A percentile compares a stretch with the other conserved stretches of the same genome.
Conservation (phyloP, 92 coral and sea anemone genomes). For the Blastomussa wellsi region DNA sequence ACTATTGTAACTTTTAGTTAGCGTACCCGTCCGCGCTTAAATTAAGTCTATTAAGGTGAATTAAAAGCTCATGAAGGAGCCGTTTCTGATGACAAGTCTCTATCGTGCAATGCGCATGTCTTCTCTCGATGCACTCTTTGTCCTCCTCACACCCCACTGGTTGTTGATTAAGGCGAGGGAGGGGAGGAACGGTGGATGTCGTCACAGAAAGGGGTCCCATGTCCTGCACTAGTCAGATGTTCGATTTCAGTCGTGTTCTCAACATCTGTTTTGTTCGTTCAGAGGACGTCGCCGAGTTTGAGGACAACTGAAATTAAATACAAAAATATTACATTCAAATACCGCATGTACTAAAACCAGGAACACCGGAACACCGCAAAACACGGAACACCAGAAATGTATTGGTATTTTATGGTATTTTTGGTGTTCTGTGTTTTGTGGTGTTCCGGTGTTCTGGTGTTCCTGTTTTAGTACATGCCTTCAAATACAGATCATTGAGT, state of each 20-base stretch:
- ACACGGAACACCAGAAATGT: too few relatives aligned
- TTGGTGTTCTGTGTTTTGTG: too few relatives aligned
- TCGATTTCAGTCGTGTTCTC: slow-evolving; percentile 70
- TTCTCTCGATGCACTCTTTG: slow-evolving; percentile 14
- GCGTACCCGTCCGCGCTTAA: slow-evolving; percentile 56
- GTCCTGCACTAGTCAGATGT: slow-evolving; percentile 86
- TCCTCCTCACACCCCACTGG: slow-evolving; percentile 28
- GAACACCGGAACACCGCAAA: too few relatives aligned
- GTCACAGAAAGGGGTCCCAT: slow-evolving; percentile 47
- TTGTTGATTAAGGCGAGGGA: slow-evolving; percentile 68
- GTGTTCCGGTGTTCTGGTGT: too few relatives aligned
- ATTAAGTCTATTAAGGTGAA: slow-evolving; percentile 49
- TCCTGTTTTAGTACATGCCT: too few relatives aligned
- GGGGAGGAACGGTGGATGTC: slow-evolving; percentile 58
- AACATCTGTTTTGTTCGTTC: slow-evolving; percentile 59
- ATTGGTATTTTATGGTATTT: too few relatives aligned
- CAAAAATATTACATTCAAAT: not conserved
- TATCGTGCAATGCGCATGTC: slow-evolving; percentile 72
- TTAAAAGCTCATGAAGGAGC: slow-evolving; percentile 69
- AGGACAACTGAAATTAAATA: slow-evolving; percentile 49
- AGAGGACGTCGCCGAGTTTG: slow-evolving; percentile 56
- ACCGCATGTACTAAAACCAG: too few relatives aligned
- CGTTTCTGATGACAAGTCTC: slow-evolving; percentile 81
- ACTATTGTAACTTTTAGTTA: too few relatives aligned
- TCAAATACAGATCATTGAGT: not conserved